phyloP scores from a whole-genome alignment of 2,113 vertebrate genomes.

The Hippolais icterina region DNA sequence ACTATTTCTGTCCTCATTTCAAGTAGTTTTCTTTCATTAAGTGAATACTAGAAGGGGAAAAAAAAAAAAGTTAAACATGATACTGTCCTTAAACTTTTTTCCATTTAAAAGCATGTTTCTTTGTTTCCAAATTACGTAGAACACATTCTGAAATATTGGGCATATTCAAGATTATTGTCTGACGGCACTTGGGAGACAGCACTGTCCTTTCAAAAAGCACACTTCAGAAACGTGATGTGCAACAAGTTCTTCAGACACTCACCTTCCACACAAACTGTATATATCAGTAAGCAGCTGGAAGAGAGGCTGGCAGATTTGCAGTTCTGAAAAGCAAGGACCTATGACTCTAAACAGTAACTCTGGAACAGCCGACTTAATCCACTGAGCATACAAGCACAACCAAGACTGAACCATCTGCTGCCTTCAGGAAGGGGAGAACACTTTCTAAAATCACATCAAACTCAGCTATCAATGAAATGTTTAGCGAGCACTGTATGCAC shows the following conservation, averaged over 20 bases:
- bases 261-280: not conserved
- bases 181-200: not conserved
- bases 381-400: not conserved
- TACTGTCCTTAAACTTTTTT: not conserved
- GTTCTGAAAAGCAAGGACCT: not conserved
- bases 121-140: not conserved
- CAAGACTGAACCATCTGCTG: not conserved
- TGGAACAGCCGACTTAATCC: not conserved
- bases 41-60: constrained; percentile 74
- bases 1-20: constrained; percentile 86
- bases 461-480: not conserved
- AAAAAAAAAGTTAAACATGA: not conserved
- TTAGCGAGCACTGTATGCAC: not conserved
- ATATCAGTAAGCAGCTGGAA: not conserved
- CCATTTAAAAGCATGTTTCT: not conserved
- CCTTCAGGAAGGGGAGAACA: not conserved
- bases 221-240: not conserved
- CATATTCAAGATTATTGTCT: not conserved
- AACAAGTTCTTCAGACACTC: not conserved
- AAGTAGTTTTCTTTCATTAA: constrained; percentile 87
- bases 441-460: not conserved
- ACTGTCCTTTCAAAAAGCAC: not conserved
- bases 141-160: not conserved
- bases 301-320: not conserved
- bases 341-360: not conserved